Evolutionary conservation across 2,797 vertebrate species (phyloP), one percentile per base, ranked within the genome.

Genomic region (Zenarchopterus dispar): DNA sequence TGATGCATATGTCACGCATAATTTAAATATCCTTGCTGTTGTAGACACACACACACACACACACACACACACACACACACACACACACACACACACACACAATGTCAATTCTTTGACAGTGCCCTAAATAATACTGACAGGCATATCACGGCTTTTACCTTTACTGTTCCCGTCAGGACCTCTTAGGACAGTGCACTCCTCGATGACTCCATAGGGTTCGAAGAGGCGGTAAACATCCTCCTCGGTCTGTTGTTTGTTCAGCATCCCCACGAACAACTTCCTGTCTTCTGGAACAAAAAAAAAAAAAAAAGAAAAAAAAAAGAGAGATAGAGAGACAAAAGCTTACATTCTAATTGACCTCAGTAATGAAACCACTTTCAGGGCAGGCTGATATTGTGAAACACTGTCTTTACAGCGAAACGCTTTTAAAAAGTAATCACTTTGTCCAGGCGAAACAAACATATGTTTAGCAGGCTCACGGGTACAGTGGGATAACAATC

Each of bases 241-340:
- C 89, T 99, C 97, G 0, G 97, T 98, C 91, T 99, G 97, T 90
- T 99, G 97, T 92, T 99, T 99, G 92, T 98, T 98, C 88, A 99
- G 93, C 97, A 99, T 99, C 78, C 97, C 97, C 68, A 99, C 97
- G 82, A 99, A 99, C 92, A 99, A 93, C 93, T 99, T 99, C 95
- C 97, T 96, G 94, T 99, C 97, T 95, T 97, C 97, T 99, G 93
- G 81, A 94, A 94, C 91, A 89, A 94, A 89, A 94, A 94, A 86
- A 87, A 47, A 23, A 39, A 4, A 10, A 5, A 46, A 39, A 4
- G 4, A 5, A 46, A 1, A 24, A 24, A 28, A 7, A 28, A 7
- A 28, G 28, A 28, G 4, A 47, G 22, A 89, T 4, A 33, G 39
- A 57, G 78, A 89, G 85, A 90, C 58, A 58, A 74, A 74, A 67